Evolutionary conservation across 2,888 invertebrate genomes (phyloP).

Genomic region (Pimpla rufipes): DNA sequence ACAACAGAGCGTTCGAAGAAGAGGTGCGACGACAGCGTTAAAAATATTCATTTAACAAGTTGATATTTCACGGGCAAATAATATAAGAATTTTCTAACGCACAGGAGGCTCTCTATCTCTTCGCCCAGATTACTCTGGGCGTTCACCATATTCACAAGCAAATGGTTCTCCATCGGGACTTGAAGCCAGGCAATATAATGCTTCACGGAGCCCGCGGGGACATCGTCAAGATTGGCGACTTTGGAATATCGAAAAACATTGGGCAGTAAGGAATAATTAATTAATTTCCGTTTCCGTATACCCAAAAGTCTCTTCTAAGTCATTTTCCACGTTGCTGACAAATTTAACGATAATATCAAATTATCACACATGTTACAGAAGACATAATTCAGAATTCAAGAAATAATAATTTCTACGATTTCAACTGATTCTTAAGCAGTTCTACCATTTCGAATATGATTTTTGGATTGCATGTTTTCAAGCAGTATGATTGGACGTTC

Average conservation of each 20-base stretch:
- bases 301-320: not conserved
- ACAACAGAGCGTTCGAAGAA: conserved; percentile 77
- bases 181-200: conserved; percentile 95
- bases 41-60: not conserved
- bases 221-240: conserved; percentile 93
- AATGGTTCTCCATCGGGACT: conserved; percentile 93
- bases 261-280: conserved; percentile 75
- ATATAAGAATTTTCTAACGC: conserved; percentile 2
- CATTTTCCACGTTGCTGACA: not conserved
- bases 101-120: conserved; percentile 84
- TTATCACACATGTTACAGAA: too few relatives aligned
- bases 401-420: too few relatives aligned
- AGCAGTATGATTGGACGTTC: too few relatives aligned
- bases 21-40: conserved; percentile 75
- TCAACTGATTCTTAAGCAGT: too few relatives aligned
- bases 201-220: conserved; percentile 89
- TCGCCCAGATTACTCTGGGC: conserved; percentile 91
- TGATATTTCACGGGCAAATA: conserved; percentile 58
- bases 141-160: conserved; percentile 93
- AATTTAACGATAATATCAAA: too few relatives aligned
- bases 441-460: too few relatives aligned
- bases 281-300: not conserved
- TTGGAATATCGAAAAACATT: conserved; percentile 92
- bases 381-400: too few relatives aligned
- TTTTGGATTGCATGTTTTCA: too few relatives aligned